Base-by-base conservation (phyloP, 1,140 invertebrate species). In the Helicoverpa armigera region DNA sequence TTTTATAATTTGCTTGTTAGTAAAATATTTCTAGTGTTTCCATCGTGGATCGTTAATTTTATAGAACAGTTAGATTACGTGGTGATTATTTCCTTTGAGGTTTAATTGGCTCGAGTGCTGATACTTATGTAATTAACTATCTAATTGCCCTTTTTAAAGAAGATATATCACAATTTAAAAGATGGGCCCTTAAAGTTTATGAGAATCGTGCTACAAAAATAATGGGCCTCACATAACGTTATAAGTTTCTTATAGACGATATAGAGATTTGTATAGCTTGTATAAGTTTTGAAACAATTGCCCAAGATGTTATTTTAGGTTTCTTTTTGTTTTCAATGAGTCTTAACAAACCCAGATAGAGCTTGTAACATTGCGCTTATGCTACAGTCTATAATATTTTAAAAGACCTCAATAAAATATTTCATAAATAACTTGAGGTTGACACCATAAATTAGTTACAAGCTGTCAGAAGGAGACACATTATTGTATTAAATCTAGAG, bases 401-500 rank as follows among this genome's bases (percentile, higher is more conserved):
- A 51, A 69, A n/a, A 50, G 5, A 4, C n/a, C 10, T 69, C n/a
- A 69, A 69, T 69, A 50, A 69, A 50, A 69, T 69, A 14, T 54
- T 29, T 54, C 3, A 72, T 72, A 54, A 31, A 72, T 53, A 23
- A 53, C 23, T 23, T 50, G 14, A 31, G 18, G 50, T 72, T 53
- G 69, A 54, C 50, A 72, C 50, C 31, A 72, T 72, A 72, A 72
- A 31, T 72, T 43, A 18, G 53, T 14, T 53, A 18, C 23, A 53
- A 14, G 48, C 50, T 53, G 48, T 72, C 48, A 23, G 48, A 70
- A 53, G 23, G 50, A 53, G 67, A 53, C 16, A 70, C 23, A 69
- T 69, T 50, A 69, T 69, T 10, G 43, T 50, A 50, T 69, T 69
- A 69, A 69, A 69, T 69, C 65, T 53, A 54, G 50, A 70, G 50